phyloP scores from a whole-genome alignment of 2,888 invertebrate genomes.

The Conops quadrifasciatus region DNA sequence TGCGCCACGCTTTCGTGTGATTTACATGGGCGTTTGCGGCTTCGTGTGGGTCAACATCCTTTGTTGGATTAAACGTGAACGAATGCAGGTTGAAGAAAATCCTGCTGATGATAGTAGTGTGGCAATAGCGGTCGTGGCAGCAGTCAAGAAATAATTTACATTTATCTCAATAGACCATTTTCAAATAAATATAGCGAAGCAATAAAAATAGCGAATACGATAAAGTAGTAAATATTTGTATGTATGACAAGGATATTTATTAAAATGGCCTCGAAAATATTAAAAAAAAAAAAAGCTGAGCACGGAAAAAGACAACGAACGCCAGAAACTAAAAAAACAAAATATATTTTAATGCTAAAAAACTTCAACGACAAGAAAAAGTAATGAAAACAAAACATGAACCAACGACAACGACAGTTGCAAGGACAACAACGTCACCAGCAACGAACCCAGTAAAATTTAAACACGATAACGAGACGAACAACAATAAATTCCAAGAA shows the following conservation, averaged over 20 bases:
- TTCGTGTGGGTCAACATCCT: constrained; percentile 87
- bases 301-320: not conserved
- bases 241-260: not conserved
- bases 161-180: constrained; percentile 16
- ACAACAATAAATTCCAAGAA: constrained; percentile 4
- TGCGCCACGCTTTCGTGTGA: constrained; percentile 77
- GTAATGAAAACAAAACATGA: too few species aligned
- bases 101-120: not conserved
- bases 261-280: not conserved
- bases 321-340: too few species aligned
- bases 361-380: not conserved
- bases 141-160: constrained; percentile 18
- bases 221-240: not conserved
- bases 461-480: constrained; percentile 1
- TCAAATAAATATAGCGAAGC: not conserved
- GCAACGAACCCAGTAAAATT: not conserved
- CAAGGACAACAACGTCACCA: not conserved
- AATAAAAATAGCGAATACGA: not conserved
- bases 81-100: constrained; percentile 36
- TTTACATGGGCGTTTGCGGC: constrained; percentile 80
- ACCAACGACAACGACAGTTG: constrained; percentile 2
- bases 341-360: too few species aligned
- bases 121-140: not conserved
- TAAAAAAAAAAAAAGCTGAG: not conserved
- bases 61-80: constrained; percentile 78